Conservation (phyloP, 2,113 vertebrate genomes). For the Pygoscelis antarcticus region DNA sequence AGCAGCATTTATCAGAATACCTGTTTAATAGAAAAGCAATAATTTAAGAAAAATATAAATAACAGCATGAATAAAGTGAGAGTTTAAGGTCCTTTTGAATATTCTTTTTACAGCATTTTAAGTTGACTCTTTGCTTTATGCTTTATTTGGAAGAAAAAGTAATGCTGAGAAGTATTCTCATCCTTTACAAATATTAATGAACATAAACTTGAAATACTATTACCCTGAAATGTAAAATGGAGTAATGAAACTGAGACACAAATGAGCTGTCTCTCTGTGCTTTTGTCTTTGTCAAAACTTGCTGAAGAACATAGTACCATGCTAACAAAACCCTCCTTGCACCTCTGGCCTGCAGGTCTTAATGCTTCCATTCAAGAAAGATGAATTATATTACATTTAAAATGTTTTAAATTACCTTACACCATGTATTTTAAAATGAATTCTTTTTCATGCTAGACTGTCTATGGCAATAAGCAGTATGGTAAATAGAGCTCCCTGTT, state of each 20-base stretch:
- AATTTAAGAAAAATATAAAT: background rate
- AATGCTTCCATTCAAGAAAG: background rate
- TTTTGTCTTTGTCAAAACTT: background rate
- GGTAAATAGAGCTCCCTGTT: background rate
- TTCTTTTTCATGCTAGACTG: background rate
- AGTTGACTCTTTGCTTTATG: background rate
- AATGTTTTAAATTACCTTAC: background rate
- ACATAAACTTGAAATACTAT: background rate
- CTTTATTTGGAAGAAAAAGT: background rate
- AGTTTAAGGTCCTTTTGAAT: background rate
- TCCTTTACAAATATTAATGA: background rate
- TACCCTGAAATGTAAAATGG: background rate
- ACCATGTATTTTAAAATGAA: background rate
- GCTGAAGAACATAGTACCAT: background rate
- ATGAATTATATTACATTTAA: background rate
- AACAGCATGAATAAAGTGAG: background rate
- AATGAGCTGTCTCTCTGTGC: background rate
- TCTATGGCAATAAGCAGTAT: background rate
- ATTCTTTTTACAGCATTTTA: background rate
- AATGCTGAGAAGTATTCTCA: background rate
- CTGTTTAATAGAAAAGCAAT: background rate
- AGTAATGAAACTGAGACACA: background rate
- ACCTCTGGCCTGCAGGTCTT: background rate
- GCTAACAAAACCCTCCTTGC: background rate
- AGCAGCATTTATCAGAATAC: background rate